Base-by-base conservation (phyloP, 2,888 invertebrate genomes). In the Scaptomyza parva region DNA sequence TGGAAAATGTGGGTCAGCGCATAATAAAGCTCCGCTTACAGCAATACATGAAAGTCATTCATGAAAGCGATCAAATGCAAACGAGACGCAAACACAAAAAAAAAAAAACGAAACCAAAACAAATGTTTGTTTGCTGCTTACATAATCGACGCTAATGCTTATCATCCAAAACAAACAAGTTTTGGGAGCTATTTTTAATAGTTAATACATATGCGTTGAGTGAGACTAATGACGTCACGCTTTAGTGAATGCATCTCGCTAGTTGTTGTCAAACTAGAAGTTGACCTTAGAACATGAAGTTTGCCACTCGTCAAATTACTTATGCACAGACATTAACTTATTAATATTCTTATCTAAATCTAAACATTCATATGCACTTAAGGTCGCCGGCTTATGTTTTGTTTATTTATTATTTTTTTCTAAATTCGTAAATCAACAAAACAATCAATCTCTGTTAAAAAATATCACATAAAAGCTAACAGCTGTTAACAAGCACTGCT, bases 41-140 rank as follows among this genome's bases (percentile, higher is more conserved):
- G 53, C 66, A 59, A 57, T 69, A 76, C 76, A 70, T 76, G 78
- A 76, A 86, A 76, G 82, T 72, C 82, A 82, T 82, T 86, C 82
- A 82, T 86, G 54, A 78, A 85, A 85, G 53, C 51, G 67, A 69
- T 61, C 69, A 35, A 45, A 30, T 37, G 37, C 26, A 47, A 47
- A 30, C 33, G 35, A 51, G 37, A 50, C 51, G 44, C 44, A 39
- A 30, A 26, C 62, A 52, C 57, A 28, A n/a, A 30, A 17, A 41
- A 20, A 55, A 76, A 26, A n/a, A 28, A 14, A 40, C 17, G 53
- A 76, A 66, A 60, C 50, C 63, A 63, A 86, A 82, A 70, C 77
- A 76, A 87, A 78, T 70, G 67, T 78, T 57, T 67, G 55, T 60
- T 78, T 78, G 41, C 18, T 54, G 40, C 64, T 82, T 87, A 78